Evolutionary conservation across 2,797 vertebrate genomes (phyloP).

Genomic region (Jordanella pulchra): DNA sequence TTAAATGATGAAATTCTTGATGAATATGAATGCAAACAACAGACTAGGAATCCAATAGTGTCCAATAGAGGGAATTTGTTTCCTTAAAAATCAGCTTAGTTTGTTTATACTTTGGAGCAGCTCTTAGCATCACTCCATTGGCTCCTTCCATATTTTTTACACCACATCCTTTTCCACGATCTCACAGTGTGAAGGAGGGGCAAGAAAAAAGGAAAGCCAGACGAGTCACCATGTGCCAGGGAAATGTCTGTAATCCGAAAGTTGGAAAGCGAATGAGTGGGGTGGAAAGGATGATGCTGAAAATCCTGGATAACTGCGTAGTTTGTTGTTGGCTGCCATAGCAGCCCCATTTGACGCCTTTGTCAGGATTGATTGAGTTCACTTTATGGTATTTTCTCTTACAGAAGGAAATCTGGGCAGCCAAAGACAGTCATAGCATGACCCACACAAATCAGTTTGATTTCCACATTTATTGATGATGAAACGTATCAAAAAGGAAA

Average conservation of each 20-base stretch:
- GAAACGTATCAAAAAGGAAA: no score
- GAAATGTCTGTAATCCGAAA: constrained; percentile 54
- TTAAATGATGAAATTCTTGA: background rate
- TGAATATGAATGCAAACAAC: background rate
- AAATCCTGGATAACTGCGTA: constrained; percentile 58
- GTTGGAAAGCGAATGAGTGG: constrained; percentile 7
- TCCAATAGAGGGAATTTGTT: background rate
- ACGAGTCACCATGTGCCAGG: constrained; percentile 43
- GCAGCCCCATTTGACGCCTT: constrained; percentile 45
- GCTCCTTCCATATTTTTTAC: constrained; percentile 21
- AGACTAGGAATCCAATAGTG: background rate
- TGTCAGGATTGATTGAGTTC: constrained; percentile 57
- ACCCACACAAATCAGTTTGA: no score
- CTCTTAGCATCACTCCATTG: background rate
- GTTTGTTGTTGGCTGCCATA: constrained; percentile 41
- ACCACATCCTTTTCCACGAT: constrained; percentile 44
- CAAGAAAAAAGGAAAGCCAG: constrained; percentile 42
- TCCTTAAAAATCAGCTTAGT: background rate
- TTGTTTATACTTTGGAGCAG: background rate
- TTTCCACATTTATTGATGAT: no score
- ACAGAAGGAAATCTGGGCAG: no score
- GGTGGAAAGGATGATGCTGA: constrained; percentile 64
- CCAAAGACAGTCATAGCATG: no score
- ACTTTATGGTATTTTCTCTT: no score
- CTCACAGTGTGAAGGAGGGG: constrained; percentile 25